Conservation (phyloP, 2,113 vertebrate species). For the Galbula dea region DNA sequence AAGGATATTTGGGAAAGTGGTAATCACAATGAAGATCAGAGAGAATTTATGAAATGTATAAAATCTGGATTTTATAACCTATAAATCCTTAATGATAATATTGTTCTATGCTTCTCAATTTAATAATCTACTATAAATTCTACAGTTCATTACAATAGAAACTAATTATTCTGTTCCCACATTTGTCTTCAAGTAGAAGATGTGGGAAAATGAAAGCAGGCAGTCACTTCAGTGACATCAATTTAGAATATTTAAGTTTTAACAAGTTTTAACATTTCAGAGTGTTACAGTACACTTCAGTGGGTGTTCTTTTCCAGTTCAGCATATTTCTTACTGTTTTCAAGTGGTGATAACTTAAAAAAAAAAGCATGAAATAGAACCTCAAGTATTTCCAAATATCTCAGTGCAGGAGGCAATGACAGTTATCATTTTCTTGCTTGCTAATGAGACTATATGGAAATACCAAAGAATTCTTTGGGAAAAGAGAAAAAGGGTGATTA, state of each 20-base stretch:
- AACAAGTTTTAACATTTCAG: background rate
- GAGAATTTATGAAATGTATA: conserved; percentile 50
- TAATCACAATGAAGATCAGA: background rate
- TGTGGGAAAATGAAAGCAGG: conserved; percentile 16
- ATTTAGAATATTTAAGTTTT: conserved; percentile 5
- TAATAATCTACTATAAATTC: conserved; percentile 47
- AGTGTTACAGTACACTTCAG: background rate
- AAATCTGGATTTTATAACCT: conserved; percentile 48
- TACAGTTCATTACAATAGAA: conserved; percentile 47
- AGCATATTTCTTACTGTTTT: background rate
- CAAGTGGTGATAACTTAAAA: background rate
- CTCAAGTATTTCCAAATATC: background rate
- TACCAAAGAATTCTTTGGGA: background rate
- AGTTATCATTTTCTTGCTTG: background rate
- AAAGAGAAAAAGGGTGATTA: background rate
- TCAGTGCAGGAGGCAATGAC: background rate
- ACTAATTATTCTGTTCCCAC: conserved; percentile 52
- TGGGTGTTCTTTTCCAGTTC: background rate
- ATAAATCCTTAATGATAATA: conserved; percentile 63
- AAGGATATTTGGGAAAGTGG: background rate
- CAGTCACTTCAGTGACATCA: background rate
- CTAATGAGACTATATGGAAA: background rate
- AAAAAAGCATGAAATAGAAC: background rate
- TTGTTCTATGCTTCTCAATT: conserved; percentile 48
- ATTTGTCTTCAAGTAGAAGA: conserved; percentile 31